Evolutionary conservation across 2,113 vertebrate genomes (phyloP).

Genomic region (Salvelinus sp.): DNA sequence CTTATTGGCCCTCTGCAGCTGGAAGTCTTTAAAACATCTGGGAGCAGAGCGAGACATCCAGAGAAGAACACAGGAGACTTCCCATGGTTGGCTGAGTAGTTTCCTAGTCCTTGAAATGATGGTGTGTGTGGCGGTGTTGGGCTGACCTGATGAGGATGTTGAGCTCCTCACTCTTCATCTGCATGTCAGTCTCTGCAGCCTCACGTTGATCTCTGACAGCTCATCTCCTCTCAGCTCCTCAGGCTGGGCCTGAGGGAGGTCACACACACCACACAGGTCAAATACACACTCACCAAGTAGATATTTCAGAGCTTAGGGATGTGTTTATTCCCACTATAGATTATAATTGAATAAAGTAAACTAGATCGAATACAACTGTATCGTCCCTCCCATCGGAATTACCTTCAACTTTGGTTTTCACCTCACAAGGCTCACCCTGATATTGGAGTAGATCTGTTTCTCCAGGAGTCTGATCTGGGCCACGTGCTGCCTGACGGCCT

Average conservation of each 20-base stretch:
- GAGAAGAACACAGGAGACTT: background rate
- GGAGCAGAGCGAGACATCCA: background rate
- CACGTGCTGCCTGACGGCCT: slow-evolving; percentile 92
- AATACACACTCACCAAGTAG: background rate
- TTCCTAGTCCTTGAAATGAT: background rate
- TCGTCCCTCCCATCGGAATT: too few relatives aligned
- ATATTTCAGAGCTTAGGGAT: too few relatives aligned
- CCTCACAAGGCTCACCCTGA: slow-evolving; percentile 76
- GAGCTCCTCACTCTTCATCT: slow-evolving; percentile 96
- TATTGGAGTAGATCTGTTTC: slow-evolving; percentile 96
- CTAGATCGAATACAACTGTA: too few relatives aligned
- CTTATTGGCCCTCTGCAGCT: slow-evolving; percentile 94
- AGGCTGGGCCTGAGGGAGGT: slow-evolving; percentile 77
- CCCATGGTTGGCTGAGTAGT: background rate
- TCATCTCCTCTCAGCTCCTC: slow-evolving; percentile 85
- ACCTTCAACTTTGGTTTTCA: background rate
- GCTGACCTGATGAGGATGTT: slow-evolving; percentile 94
- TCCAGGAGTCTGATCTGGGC: slow-evolving; percentile 91
- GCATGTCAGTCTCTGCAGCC: slow-evolving; percentile 87
- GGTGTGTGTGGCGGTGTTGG: background rate
- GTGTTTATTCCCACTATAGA: too few relatives aligned
- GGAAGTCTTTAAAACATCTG: slow-evolving; percentile 98
- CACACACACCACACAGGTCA: background rate
- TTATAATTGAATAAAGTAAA: too few relatives aligned
- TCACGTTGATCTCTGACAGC: slow-evolving; percentile 84